Evolutionary conservation across 2,888 invertebrate species (phyloP).

Genomic region (Imbricaverruca yamaguchii): DNA sequence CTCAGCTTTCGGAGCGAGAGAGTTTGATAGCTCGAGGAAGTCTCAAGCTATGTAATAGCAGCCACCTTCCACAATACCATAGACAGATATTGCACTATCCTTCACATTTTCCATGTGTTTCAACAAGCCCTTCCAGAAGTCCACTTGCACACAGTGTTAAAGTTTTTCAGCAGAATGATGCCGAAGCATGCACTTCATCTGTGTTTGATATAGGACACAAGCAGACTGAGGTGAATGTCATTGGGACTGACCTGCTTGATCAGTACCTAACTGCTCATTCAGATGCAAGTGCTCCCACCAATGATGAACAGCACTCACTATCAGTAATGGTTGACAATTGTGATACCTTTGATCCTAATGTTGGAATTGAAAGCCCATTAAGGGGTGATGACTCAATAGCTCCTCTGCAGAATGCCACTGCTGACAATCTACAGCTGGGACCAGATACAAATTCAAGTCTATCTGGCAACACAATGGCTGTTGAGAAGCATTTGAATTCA

Average conservation of each 20-base stretch:
- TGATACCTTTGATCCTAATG: neutral
- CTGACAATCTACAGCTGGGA: no score
- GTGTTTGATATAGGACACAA: neutral
- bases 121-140: neutral
- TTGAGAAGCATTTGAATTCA: neutral
- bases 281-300: neutral
- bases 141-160: neutral
- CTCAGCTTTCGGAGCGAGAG: constrained; percentile 35
- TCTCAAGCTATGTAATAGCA: neutral
- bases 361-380: neutral
- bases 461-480: neutral
- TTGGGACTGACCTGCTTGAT: neutral
- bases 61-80: neutral
- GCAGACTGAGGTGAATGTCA: neutral
- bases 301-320: neutral
- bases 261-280: neutral
- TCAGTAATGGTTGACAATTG: neutral
- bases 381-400: no score
- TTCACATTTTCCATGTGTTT: neutral
- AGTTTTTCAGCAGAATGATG: neutral
- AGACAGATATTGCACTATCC: neutral
- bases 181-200: neutral
- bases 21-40: constrained; percentile 29
- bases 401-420: no score
- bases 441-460: neutral